phyloP scores from a whole-genome alignment of 2,797 vertebrate genomes.

The Triplophysa bombifrons region DNA sequence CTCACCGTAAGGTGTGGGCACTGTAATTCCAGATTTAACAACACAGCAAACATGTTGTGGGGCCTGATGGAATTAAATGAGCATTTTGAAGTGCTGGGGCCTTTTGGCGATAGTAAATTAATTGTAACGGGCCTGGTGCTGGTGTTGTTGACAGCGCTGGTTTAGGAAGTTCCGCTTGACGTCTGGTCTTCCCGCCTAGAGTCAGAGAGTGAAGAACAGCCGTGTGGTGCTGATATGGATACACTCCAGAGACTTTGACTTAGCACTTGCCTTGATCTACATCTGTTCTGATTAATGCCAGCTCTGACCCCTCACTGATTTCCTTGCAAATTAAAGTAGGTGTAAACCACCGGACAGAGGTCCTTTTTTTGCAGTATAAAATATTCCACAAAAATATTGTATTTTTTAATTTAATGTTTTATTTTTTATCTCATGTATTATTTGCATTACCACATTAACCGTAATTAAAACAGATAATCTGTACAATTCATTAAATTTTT shows the following conservation, averaged over 20 bases:
- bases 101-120: conserved; percentile 73
- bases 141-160: conserved; percentile 64
- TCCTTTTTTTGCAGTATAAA: not conserved
- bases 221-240: conserved; percentile 29
- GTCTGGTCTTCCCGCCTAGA: conserved; percentile 33
- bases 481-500: no score
- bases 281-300: conserved; percentile 81
- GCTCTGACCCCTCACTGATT: conserved; percentile 69
- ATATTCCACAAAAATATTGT: not conserved
- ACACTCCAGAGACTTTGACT: conserved; percentile 66
- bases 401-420: conserved; percentile 20
- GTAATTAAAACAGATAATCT: no score
- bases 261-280: conserved; percentile 73
- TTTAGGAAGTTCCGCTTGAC: conserved; percentile 59
- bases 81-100: conserved; percentile 73
- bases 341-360: conserved; percentile 63
- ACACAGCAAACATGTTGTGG: conserved; percentile 62
- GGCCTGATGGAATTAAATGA: conserved; percentile 64
- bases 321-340: conserved; percentile 75
- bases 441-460: no score
- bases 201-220: conserved; percentile 15
- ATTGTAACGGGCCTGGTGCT: conserved; percentile 74
- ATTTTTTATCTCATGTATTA: no score
- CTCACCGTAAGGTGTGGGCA: conserved; percentile 34
- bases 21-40: conserved; percentile 65